These are phyloP conservation scores for Hippocampus zosterae DNA, from an alignment of 2,113 vertebrate species.

Conservation along the genomic window DNA sequence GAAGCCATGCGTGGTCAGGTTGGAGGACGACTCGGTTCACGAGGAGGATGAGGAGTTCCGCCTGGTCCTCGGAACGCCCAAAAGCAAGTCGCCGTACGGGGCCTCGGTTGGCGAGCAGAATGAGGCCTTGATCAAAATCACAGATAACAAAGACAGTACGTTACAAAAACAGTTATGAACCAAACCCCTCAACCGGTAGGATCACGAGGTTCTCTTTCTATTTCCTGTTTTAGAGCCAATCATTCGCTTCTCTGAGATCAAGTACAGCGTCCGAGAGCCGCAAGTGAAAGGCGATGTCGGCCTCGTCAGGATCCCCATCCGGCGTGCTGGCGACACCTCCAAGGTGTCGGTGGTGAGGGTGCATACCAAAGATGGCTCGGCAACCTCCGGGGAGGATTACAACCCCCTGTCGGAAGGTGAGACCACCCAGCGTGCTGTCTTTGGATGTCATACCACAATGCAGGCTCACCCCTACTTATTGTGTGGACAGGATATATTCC, in stretches of 20 bases:
- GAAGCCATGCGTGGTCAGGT: conserved; percentile 74
- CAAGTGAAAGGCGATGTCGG: conserved; percentile 70
- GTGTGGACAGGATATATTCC: neutral
- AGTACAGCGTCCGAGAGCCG: conserved; percentile 79
- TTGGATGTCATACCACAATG: neutral
- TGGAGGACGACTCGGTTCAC: conserved; percentile 75
- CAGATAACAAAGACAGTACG: conserved; percentile 81
- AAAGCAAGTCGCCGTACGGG: conserved; percentile 75
- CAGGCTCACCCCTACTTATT: neutral
- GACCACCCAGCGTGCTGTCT: conserved; percentile 1
- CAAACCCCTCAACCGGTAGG: neutral
- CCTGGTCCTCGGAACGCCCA: conserved; percentile 73
- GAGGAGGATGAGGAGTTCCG: conserved; percentile 82
- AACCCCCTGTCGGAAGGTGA: conserved; percentile 81
- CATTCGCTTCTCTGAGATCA: conserved; percentile 82
- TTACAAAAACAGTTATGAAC: neutral
- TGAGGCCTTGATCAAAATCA: conserved; percentile 74
- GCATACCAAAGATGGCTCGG: conserved; percentile 84
- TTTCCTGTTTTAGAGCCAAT: conserved; percentile 65
- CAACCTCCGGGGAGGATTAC: conserved; percentile 82
- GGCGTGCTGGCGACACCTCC: conserved; percentile 76
- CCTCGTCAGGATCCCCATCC: conserved; percentile 73
- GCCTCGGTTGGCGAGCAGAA: conserved; percentile 76
- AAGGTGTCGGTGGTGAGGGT: conserved; percentile 80
- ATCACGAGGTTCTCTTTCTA: neutral